Conservation (phyloP, 2,888 invertebrate genomes). For the Asteroscopus sphinx region DNA sequence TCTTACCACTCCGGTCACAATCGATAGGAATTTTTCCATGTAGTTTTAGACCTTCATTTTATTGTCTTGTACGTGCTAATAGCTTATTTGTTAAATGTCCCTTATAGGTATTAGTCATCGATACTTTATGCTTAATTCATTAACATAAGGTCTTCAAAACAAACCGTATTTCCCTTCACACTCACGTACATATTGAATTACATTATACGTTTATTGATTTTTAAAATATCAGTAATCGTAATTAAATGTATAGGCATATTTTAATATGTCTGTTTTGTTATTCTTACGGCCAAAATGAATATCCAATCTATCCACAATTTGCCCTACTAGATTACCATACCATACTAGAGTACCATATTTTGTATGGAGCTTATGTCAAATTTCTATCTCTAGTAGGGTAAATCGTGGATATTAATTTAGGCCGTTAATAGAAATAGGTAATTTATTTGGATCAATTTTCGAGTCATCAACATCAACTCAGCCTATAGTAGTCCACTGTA, state of each 20-base stretch:
- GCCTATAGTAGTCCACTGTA: too few relatives aligned
- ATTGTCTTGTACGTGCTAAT: slow-evolving; percentile 42
- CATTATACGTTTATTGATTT: slow-evolving; percentile 43
- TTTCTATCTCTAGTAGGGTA: too few relatives aligned
- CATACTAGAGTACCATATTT: too few relatives aligned
- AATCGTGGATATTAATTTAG: too few relatives aligned
- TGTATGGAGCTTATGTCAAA: too few relatives aligned
- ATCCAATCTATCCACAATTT: too few relatives aligned
- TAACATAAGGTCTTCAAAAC: slow-evolving; percentile 48
- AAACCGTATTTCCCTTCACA: slow-evolving; percentile 26
- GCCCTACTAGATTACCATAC: too few relatives aligned
- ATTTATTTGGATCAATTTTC: too few relatives aligned
- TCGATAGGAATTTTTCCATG: slow-evolving; percentile 14
- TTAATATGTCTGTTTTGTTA: too few relatives aligned
- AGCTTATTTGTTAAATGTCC: slow-evolving; percentile 39
- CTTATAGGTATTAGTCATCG: slow-evolving; percentile 48
- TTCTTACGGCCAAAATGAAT: too few relatives aligned
- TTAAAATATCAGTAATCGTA: slow-evolving; percentile 48
- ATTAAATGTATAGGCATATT: slow-evolving; percentile 46
- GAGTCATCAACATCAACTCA: too few relatives aligned
- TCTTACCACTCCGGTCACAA: slow-evolving; percentile 18
- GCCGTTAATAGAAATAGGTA: too few relatives aligned
- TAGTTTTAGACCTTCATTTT: slow-evolving; percentile 17
- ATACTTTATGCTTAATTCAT: slow-evolving; percentile 28
- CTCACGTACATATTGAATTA: slow-evolving; percentile 49